These are phyloP conservation scores for Gracilinanus agilis DNA, from an alignment of 2,113 vertebrate genomes.

Conservation along the genomic window DNA sequence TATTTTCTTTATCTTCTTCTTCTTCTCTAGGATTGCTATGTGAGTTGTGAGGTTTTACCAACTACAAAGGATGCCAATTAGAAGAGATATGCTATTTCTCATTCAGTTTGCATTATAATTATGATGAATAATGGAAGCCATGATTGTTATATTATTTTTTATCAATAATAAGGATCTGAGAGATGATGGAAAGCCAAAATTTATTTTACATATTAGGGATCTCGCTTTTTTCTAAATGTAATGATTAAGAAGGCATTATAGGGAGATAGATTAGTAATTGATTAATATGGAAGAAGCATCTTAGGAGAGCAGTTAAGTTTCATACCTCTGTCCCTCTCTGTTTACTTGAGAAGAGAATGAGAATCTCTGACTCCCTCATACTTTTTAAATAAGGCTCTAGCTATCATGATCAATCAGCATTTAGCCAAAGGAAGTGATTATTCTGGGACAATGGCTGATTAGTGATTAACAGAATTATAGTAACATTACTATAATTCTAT, in stretches of 20 bases:
- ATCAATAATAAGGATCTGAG: conserved; percentile 14
- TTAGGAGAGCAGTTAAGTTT: neutral
- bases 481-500: too few relatives aligned
- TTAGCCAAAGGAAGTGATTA: too few relatives aligned
- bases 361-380: neutral
- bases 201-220: neutral
- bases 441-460: too few relatives aligned
- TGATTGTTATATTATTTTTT: neutral
- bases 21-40: neutral
- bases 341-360: neutral
- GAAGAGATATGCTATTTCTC: neutral
- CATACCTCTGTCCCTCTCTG: neutral
- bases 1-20: neutral
- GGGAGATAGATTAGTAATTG: neutral
- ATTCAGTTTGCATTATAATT: neutral
- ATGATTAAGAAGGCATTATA: neutral
- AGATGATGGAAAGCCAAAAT: neutral
- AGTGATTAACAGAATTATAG: too few relatives aligned
- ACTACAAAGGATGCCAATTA: neutral
- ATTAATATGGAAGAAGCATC: neutral
- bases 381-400: too few relatives aligned
- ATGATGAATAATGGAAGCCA: neutral
- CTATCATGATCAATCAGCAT: too few relatives aligned
- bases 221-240: conserved; percentile 17
- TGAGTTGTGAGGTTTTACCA: neutral